phyloP scores from a whole-genome alignment of 2,888 invertebrate genomes.

The Cheilosia pagana region DNA sequence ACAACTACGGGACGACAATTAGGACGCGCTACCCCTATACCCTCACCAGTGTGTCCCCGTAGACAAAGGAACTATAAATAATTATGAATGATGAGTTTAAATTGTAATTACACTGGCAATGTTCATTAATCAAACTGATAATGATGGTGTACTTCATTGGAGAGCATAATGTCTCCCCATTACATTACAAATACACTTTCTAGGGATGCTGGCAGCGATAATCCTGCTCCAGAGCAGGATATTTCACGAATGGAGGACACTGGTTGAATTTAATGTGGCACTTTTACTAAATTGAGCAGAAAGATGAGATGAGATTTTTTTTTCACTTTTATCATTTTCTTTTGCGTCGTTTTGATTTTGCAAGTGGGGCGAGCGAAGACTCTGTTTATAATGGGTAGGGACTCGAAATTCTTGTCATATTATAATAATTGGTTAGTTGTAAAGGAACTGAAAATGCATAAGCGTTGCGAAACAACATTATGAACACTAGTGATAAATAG shows the following conservation, averaged over 20 bases:
- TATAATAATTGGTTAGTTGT: constrained; percentile 11
- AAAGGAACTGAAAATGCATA: constrained; percentile 10
- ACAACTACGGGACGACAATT: constrained; percentile 38
- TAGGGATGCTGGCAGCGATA: constrained; percentile 21
- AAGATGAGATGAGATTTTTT: constrained; percentile 38
- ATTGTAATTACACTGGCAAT: constrained; percentile 55
- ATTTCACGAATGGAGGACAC: constrained; percentile 38
- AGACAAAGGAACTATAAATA: constrained; percentile 52
- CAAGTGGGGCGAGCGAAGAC: background rate
- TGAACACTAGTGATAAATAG: background rate
- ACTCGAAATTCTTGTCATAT: background rate
- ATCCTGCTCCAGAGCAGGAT: constrained; percentile 17
- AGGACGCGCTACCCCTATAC: constrained; percentile 14
- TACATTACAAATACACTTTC: constrained; percentile 27
- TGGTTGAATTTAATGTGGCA: constrained; percentile 53
- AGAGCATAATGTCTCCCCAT: constrained; percentile 23
- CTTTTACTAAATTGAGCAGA: constrained; percentile 42
- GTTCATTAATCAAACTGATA: constrained; percentile 58
- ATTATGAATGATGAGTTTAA: constrained; percentile 57
- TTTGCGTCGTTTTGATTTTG: constrained; percentile 28
- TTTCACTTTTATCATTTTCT: constrained; percentile 31
- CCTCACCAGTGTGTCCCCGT: constrained; percentile 9
- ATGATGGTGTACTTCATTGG: constrained; percentile 43
- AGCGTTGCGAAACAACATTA: background rate
- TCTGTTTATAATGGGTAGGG: constrained; percentile 12